Evolutionary conservation across 2,797 vertebrate genomes (phyloP).

Genomic region (Paramormyrops hopkinsi): DNA sequence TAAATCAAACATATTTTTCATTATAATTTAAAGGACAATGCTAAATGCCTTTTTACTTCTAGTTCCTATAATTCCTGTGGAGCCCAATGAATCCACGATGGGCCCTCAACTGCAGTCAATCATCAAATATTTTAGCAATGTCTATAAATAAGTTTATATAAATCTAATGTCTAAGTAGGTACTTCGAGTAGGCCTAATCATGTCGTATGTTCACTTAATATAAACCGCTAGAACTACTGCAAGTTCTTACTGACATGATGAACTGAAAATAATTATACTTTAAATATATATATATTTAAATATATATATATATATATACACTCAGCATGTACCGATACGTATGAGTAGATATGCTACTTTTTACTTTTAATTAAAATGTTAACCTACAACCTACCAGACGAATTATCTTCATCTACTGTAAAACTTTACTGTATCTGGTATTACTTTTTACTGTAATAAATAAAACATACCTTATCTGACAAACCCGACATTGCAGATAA

Average conservation of each 20-base stretch:
- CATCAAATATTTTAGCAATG: not conserved
- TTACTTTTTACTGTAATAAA: not conserved
- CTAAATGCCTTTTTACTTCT: not conserved
- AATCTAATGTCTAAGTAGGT: not conserved
- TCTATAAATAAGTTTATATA: not conserved
- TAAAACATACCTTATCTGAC: not conserved
- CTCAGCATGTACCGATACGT: not conserved
- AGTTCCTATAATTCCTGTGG: not conserved
- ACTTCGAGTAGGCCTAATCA: not conserved
- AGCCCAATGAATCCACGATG: not conserved
- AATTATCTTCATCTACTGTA: not conserved
- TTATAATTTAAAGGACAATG: not conserved
- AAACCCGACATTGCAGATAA: not conserved
- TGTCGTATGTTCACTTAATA: not conserved
- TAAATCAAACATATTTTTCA: not conserved
- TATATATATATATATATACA: not conserved
- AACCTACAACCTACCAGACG: not conserved
- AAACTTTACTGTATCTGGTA: not conserved
- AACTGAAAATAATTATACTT: not conserved
- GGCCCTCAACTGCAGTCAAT: not conserved
- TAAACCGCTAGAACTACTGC: not conserved
- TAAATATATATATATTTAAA: not conserved
- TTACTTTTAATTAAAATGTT: not conserved
- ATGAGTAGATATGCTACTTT: not conserved
- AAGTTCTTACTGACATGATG: not conserved